These are phyloP conservation scores for Acanthis flammea DNA, from an alignment of 2,797 vertebrate genomes.

Conservation along the genomic window DNA sequence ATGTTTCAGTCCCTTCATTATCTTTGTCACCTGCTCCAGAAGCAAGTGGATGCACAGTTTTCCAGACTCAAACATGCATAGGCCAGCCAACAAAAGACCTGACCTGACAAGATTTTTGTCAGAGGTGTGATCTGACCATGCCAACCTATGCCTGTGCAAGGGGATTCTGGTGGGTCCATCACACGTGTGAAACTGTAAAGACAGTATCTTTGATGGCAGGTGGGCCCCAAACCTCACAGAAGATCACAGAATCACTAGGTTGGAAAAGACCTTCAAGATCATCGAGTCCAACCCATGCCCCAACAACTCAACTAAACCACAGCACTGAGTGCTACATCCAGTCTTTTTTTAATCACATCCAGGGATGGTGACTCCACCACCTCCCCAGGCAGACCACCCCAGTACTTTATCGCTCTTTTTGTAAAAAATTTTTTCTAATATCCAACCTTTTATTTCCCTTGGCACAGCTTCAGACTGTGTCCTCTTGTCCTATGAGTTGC, in stretches of 20 bases:
- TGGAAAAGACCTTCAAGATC: not conserved
- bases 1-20: not conserved
- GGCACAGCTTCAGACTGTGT: not conserved
- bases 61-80: not conserved
- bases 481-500: accelerated
- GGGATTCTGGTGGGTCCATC: not conserved
- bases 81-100: not conserved
- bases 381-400: not conserved
- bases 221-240: not conserved
- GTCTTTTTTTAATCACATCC: not conserved
- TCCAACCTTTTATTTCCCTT: not conserved
- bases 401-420: not conserved
- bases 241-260: not conserved
- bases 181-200: not conserved
- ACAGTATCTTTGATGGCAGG: not conserved
- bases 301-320: not conserved
- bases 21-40: not conserved
- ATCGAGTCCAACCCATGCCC: not conserved
- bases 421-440: not conserved
- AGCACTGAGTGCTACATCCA: not conserved
- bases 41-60: not conserved
- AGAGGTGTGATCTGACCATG: not conserved
- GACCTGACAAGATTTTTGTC: not conserved
- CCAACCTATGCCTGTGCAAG: accelerated
- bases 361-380: not conserved